phyloP scores from a whole-genome alignment of 2,888 invertebrate genomes.

The Conomelus anceps region DNA sequence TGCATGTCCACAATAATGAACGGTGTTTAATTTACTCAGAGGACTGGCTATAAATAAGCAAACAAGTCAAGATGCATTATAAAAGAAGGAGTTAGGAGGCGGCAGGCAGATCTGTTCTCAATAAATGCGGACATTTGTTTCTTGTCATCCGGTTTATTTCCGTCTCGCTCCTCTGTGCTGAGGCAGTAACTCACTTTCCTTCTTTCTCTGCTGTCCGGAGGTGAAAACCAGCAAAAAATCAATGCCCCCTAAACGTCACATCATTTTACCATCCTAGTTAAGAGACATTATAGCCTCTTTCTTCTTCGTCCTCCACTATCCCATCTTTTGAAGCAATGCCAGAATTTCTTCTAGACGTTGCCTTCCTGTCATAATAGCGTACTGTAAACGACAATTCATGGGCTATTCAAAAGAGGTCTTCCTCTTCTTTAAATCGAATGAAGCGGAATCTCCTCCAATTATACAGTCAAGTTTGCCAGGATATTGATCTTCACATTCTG shows the following conservation, averaged over 20 bases:
- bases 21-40: neutral
- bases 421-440: neutral
- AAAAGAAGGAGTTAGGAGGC: neutral
- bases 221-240: neutral
- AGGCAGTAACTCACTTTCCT: neutral
- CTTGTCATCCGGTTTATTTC: neutral
- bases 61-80: neutral
- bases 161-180: neutral
- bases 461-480: neutral
- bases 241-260: neutral
- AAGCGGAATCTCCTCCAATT: neutral
- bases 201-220: neutral
- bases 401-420: neutral
- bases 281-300: neutral
- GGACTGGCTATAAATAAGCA: neutral
- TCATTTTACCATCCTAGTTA: neutral
- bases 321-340: neutral
- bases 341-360: neutral
- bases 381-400: neutral
- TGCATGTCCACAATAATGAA: neutral
- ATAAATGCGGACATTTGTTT: neutral
- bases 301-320: neutral
- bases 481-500: neutral
- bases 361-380: neutral
- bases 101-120: neutral